Percentiles rank a stretch among this genome's conserved stretches.
phyloP scores from a whole-genome alignment of 2,888 invertebrate genomes.

The Masnerella sp. region DNA sequence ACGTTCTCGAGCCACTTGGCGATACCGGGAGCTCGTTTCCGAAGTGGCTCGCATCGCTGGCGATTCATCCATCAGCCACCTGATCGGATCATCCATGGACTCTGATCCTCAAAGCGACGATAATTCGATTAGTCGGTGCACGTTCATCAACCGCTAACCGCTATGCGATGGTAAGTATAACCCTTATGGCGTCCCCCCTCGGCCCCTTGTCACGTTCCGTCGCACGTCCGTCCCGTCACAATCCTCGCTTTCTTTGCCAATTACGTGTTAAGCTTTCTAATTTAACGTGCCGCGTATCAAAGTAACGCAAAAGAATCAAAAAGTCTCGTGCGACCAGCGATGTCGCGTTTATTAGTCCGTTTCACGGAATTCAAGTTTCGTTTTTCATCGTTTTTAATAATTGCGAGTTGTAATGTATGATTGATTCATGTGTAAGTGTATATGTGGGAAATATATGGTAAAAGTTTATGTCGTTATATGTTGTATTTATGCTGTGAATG shows the following conservation, averaged over 20 bases:
- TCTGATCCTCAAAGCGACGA: constrained; percentile 77
- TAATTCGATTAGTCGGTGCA: constrained; percentile 76
- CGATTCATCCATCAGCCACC: constrained; percentile 75
- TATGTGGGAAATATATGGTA: too few species aligned
- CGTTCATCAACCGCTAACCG: constrained; percentile 75
- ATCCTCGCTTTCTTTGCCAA: constrained; percentile 47
- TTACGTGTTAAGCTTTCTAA: constrained; percentile 52
- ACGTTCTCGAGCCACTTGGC: constrained; percentile 57
- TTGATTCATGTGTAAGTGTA: too few species aligned
- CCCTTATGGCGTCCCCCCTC: constrained; percentile 56
- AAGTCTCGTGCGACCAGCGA: constrained; percentile 34
- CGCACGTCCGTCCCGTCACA: constrained; percentile 35
- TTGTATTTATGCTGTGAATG: too few species aligned
- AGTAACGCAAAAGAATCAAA: constrained; percentile 44
- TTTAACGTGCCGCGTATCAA: constrained; percentile 44
- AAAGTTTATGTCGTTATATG: too few species aligned
- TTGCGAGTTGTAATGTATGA: background rate
- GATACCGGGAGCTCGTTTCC: constrained; percentile 64
- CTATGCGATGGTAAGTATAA: constrained; percentile 64
- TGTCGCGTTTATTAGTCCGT: constrained; percentile 36
- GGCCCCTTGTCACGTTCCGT: constrained; percentile 57
- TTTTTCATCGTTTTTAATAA: background rate
- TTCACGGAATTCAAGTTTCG: constrained; percentile 21
- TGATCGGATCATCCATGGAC: constrained; percentile 77
- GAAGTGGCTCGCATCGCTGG: constrained; percentile 75